Percentiles rank a stretch among this genome's conserved stretches.
Conservation (phyloP, 1,140 invertebrate genomes). For the Papilio helenus region DNA sequence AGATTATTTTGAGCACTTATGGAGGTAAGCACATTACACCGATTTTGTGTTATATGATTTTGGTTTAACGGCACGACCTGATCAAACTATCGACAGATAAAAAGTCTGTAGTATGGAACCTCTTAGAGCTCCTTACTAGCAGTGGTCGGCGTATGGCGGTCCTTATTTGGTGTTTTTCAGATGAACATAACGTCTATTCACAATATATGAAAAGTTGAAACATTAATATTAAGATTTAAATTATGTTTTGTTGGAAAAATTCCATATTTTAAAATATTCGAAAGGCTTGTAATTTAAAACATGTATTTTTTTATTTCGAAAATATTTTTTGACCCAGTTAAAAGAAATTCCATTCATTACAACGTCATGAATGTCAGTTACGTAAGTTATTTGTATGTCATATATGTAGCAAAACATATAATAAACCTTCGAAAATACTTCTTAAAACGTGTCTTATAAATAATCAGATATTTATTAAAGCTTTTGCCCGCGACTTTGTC, state of each 20-base stretch:
- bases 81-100: no score
- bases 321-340: conserved; percentile 7
- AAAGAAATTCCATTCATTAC: conserved; percentile 9
- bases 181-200: no score
- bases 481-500: no score
- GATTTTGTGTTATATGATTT: no score
- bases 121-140: background rate
- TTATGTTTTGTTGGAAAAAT: no score
- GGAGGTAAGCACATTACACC: no score
- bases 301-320: background rate
- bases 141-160: background rate
- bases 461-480: no score
- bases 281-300: background rate
- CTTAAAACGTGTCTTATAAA: background rate
- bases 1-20: no score
- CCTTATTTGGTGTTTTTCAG: background rate
- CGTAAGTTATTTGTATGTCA: background rate
- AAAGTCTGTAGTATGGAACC: background rate
- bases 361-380: background rate
- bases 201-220: no score
- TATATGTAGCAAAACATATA: background rate
- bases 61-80: no score
- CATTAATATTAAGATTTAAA: no score
- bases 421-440: background rate
- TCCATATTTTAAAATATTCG: background rate